phyloP scores from a whole-genome alignment of 2,113 vertebrate genomes.

The Rynchops niger region DNA sequence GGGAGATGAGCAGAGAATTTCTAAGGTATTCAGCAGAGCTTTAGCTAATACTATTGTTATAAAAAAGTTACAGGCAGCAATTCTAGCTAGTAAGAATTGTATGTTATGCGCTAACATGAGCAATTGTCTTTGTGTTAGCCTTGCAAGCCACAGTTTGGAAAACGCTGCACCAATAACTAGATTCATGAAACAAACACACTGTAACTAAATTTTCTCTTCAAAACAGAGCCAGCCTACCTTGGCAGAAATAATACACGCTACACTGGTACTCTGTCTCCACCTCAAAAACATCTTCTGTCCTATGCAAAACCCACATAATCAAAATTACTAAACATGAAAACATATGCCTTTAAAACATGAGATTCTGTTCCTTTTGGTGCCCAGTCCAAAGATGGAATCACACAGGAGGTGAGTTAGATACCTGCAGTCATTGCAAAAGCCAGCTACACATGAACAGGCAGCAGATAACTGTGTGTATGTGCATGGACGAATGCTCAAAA shows the following conservation, averaged over 20 bases:
- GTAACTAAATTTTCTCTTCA: background rate
- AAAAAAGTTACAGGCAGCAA: background rate
- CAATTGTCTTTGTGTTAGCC: background rate
- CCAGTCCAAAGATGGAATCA: rapidly evolving
- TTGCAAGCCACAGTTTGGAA: background rate
- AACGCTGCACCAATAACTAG: background rate
- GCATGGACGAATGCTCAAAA: background rate
- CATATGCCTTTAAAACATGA: background rate
- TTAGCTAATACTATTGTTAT: background rate
- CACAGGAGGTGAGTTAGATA: background rate
- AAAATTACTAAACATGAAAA: background rate
- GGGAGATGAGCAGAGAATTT: background rate
- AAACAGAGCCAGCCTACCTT: background rate
- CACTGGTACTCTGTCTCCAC: background rate
- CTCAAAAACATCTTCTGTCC: background rate
- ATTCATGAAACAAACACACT: background rate
- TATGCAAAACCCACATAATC: background rate
- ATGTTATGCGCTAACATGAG: background rate
- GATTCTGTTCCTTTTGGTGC: background rate
- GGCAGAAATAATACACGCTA: background rate
- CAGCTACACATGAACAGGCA: background rate
- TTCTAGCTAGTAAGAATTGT: background rate
- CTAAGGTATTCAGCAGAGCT: background rate
- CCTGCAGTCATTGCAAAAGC: background rate
- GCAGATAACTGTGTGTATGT: background rate